Conservation (phyloP, 2,888 invertebrate genomes). For the Patella caerulea region DNA sequence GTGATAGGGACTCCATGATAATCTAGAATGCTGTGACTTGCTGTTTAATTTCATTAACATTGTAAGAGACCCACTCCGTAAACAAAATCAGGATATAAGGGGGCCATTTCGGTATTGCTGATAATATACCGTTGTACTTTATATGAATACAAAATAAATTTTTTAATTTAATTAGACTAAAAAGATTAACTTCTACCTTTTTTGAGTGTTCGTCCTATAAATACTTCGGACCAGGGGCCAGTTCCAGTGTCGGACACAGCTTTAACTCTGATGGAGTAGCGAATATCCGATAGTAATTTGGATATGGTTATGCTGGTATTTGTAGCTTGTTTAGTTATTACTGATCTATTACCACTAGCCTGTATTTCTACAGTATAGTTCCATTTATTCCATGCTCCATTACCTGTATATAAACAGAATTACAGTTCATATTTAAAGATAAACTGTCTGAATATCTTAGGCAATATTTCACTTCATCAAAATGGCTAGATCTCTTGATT, state of each 20-base stretch:
- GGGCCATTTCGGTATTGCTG: too few species aligned
- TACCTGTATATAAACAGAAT: constrained; percentile 70
- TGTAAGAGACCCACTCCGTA: too few species aligned
- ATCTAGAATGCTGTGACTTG: too few species aligned
- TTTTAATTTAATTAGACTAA: not conserved
- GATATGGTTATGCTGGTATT: constrained; percentile 43
- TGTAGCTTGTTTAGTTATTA: constrained; percentile 33
- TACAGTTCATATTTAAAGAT: too few species aligned
- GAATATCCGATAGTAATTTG: constrained; percentile 78
- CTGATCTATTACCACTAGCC: constrained; percentile 49
- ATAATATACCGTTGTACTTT: too few species aligned
- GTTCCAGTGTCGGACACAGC: constrained; percentile 83
- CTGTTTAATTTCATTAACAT: too few species aligned
- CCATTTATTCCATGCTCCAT: constrained; percentile 83
- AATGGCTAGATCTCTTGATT: too few species aligned
- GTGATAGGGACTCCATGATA: too few species aligned
- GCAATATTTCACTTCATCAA: too few species aligned
- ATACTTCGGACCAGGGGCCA: constrained; percentile 84
- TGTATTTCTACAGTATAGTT: constrained; percentile 79
- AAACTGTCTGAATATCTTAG: too few species aligned
- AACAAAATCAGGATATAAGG: too few species aligned
- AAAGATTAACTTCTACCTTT: constrained; percentile 44
- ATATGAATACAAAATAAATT: not conserved
- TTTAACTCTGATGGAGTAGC: constrained; percentile 84
- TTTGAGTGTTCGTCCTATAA: constrained; percentile 78